Percentiles rank a stretch among this genome's conserved stretches.
Conservation (phyloP, 2,797 vertebrate genomes). For the Emys orbicularis region DNA sequence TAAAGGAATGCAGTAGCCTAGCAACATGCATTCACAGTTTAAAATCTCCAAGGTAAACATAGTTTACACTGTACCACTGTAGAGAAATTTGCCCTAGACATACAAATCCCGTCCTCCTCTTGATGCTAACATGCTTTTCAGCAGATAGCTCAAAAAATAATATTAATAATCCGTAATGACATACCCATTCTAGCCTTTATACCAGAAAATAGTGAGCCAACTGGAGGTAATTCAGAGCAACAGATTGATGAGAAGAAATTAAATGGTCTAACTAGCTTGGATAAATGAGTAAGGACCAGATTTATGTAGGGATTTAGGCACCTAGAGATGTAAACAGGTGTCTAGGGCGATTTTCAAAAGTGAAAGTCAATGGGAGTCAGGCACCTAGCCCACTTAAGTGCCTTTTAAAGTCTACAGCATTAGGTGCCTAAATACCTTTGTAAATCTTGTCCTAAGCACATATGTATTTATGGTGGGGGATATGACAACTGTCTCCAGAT, state of each 20-base stretch:
- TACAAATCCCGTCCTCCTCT: not conserved
- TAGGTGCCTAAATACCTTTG: not conserved
- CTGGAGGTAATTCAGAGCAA: not conserved
- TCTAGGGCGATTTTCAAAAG: not conserved
- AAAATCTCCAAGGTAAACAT: not conserved
- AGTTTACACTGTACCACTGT: not conserved
- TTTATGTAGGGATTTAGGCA: not conserved
- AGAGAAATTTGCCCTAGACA: not conserved
- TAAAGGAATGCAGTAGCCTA: not conserved
- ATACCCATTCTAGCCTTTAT: not conserved
- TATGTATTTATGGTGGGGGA: not conserved
- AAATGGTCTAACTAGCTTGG: not conserved
- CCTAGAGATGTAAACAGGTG: not conserved
- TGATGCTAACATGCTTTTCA: slow-evolving; percentile 9
- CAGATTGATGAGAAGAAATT: not conserved
- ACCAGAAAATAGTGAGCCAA: not conserved
- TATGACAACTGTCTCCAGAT: not conserved
- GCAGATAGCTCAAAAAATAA: slow-evolving; percentile 1
- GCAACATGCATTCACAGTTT: not conserved
- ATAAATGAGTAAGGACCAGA: not conserved
- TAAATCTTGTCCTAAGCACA: not conserved
- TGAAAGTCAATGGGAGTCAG: not conserved
- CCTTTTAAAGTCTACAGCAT: not conserved
- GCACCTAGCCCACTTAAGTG: not conserved
- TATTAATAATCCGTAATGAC: not conserved